Conservation (phyloP, 2,888 invertebrate species). For the Hirtodrosophila trivittata region DNA sequence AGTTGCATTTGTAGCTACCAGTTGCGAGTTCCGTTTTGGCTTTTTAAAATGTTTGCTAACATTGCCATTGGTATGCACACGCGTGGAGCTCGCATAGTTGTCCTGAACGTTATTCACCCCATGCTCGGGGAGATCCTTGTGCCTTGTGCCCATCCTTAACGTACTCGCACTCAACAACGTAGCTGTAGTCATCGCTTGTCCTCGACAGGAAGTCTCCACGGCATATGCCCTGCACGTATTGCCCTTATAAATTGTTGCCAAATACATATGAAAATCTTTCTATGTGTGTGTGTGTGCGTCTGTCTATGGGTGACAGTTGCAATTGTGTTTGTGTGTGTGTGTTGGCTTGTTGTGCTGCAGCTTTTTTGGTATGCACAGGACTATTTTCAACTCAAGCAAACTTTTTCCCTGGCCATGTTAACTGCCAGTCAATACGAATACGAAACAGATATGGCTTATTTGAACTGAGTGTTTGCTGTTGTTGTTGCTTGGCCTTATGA, state of each 20-base stretch:
- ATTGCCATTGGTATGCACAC: constrained; percentile 79
- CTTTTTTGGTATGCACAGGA: constrained; percentile 71
- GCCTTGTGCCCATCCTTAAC: neutral
- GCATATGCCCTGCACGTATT: constrained; percentile 77
- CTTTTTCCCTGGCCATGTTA: constrained; percentile 76
- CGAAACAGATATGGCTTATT: constrained; percentile 79
- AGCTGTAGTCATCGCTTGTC: constrained; percentile 56
- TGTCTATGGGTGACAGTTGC: constrained; percentile 61
- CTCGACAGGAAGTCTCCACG: constrained; percentile 74
- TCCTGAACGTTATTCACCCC: constrained; percentile 32
- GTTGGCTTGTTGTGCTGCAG: constrained; percentile 46
- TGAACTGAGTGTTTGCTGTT: constrained; percentile 44
- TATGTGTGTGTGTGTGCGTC: neutral
- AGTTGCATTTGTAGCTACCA: constrained; percentile 66
- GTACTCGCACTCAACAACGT: neutral
- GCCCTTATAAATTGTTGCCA: constrained; percentile 77
- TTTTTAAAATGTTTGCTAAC: constrained; percentile 71
- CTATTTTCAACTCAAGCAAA: constrained; percentile 69
- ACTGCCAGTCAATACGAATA: constrained; percentile 78
- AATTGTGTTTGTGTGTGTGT: constrained; percentile 39
- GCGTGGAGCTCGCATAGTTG: constrained; percentile 76
- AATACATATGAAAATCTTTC: constrained; percentile 47
- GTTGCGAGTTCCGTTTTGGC: constrained; percentile 55
- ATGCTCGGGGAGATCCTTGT: neutral
- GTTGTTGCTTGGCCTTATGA: constrained; percentile 63